phyloP scores from a whole-genome alignment of 2,888 invertebrate species.

The Agriotes lineatus region DNA sequence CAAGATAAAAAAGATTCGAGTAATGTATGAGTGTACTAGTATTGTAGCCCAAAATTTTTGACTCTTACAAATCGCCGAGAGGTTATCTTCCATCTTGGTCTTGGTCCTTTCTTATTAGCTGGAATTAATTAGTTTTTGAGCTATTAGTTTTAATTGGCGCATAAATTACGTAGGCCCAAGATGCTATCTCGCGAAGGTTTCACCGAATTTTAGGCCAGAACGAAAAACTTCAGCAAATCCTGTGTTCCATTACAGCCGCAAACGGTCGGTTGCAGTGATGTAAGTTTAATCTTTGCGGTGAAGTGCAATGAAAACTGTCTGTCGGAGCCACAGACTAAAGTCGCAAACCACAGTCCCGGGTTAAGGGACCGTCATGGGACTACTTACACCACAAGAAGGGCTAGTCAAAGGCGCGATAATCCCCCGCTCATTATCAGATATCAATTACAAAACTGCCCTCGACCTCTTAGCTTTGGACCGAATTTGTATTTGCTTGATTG shows the following conservation, averaged over 20 bases:
- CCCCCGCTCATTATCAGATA: constrained; percentile 11
- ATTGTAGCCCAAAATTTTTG: too few relatives aligned
- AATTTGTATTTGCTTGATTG: too few relatives aligned
- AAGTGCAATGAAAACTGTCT: constrained; percentile 42
- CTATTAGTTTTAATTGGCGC: too few relatives aligned
- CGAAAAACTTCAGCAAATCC: background rate
- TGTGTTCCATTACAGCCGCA: constrained; percentile 21
- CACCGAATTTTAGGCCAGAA: too few relatives aligned
- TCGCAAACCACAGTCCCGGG: constrained; percentile 41
- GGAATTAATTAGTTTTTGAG: too few relatives aligned
- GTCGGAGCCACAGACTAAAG: constrained; percentile 38
- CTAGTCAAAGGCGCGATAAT: constrained; percentile 14
- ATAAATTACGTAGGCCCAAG: too few relatives aligned
- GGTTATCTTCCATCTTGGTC: too few relatives aligned
- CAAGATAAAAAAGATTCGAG: too few relatives aligned
- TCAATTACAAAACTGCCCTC: constrained; percentile 6
- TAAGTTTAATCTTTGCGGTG: constrained; percentile 39
- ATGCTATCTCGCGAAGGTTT: too few relatives aligned
- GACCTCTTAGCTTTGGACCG: background rate
- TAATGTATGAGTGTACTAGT: too few relatives aligned
- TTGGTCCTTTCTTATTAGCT: background rate
- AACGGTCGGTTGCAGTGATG: constrained; percentile 28
- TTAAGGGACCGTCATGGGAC: constrained; percentile 40
- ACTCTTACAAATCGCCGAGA: too few relatives aligned
- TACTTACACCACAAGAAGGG: constrained; percentile 23